Evolutionary conservation across 2,113 vertebrate species (phyloP).

Genomic region (Clarias magur): DNA sequence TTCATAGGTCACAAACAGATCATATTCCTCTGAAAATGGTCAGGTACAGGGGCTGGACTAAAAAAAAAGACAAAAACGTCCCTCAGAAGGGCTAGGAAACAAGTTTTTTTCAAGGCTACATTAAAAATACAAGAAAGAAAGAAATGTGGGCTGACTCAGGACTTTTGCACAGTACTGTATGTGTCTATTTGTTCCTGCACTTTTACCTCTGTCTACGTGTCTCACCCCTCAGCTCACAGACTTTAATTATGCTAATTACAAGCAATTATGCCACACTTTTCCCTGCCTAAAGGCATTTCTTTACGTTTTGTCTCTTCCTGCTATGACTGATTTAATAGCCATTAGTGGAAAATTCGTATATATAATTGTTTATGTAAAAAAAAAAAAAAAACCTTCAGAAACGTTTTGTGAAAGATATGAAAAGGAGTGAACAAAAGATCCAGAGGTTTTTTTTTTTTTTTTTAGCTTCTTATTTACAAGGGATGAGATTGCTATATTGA

Average conservation of each 20-base stretch:
- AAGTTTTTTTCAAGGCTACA: too few species aligned
- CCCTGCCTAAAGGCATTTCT: constrained; percentile 43
- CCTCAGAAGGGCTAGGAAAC: too few species aligned
- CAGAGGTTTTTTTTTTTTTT: constrained; percentile 9
- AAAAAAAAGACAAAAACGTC: too few species aligned
- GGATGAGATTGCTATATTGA: not conserved
- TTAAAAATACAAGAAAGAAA: too few species aligned
- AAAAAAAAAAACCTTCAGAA: not conserved
- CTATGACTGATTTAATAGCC: not conserved
- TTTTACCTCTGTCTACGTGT: not conserved
- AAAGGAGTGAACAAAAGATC: constrained; percentile 2
- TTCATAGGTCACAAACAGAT: too few species aligned
- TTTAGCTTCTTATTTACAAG: not conserved
- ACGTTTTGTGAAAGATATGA: constrained; percentile 2
- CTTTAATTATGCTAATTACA: constrained; percentile 56
- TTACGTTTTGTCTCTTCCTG: not conserved
- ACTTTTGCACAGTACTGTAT: not conserved
- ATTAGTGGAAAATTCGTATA: not conserved
- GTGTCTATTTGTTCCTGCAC: not conserved
- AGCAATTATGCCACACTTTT: constrained; percentile 50
- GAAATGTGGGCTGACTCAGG: too few species aligned
- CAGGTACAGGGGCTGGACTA: too few species aligned
- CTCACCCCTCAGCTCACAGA: constrained; percentile 33
- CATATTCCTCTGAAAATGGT: too few species aligned
- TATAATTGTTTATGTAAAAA: not conserved